Percentiles rank a stretch among this genome's conserved stretches.
Evolutionary conservation across 2,888 invertebrate genomes (phyloP).

Genomic region (Nycteola revayana): DNA sequence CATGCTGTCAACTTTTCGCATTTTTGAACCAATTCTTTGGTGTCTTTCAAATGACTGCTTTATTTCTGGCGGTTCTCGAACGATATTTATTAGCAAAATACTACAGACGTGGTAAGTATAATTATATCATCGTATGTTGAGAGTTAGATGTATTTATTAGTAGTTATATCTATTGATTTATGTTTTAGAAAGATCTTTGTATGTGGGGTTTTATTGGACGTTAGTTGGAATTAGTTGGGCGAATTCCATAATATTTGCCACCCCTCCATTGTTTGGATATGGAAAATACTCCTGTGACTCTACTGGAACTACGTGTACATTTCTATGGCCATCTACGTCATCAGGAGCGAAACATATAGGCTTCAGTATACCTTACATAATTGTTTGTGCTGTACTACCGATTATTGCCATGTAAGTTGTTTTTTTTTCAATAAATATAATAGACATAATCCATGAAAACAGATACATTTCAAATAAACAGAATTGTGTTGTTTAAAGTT

Average conservation of each 20-base stretch:
- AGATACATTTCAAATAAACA: no score
- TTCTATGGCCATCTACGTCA: slow-evolving; percentile 67
- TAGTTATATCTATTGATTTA: slow-evolving; percentile 6
- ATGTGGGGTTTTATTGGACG: slow-evolving; percentile 67
- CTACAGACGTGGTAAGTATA: slow-evolving; percentile 66
- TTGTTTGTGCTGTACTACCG: slow-evolving; percentile 68
- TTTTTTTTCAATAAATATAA: no score
- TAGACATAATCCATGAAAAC: no score
- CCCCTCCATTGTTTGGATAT: slow-evolving; percentile 74
- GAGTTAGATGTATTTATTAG: neutral
- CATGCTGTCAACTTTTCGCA: slow-evolving; percentile 79
- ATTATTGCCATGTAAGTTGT: slow-evolving; percentile 68
- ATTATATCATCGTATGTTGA: neutral
- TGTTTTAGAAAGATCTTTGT: slow-evolving; percentile 65
- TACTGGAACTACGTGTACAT: slow-evolving; percentile 70
- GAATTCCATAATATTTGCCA: slow-evolving; percentile 62
- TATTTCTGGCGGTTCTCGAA: slow-evolving; percentile 74
- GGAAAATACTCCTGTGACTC: slow-evolving; percentile 77
- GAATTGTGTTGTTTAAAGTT: no score
- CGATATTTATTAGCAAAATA: slow-evolving; percentile 72
- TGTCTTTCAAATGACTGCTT: slow-evolving; percentile 76
- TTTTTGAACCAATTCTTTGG: slow-evolving; percentile 80
- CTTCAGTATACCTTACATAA: slow-evolving; percentile 64
- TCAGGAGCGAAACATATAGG: slow-evolving; percentile 66
- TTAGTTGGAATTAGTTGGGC: slow-evolving; percentile 69